Evolutionary conservation across 1,140 invertebrate genomes (phyloP).

Genomic region (Cydia amplana): DNA sequence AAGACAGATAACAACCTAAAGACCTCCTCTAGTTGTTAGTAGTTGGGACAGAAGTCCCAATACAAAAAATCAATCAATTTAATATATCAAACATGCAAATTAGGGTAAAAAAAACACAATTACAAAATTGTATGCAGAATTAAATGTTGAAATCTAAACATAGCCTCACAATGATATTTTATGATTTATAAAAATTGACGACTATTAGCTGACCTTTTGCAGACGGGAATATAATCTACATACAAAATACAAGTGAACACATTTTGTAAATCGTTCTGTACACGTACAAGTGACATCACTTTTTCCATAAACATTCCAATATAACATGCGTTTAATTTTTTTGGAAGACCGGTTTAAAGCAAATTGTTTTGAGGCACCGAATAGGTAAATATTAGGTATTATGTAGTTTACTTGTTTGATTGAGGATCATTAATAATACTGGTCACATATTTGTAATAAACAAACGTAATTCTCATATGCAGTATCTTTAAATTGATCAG

Average conservation of each 20-base stretch:
- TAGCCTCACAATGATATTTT: not conserved
- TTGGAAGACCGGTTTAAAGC: not conserved
- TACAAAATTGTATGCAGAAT: not conserved
- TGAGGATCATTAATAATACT: no score
- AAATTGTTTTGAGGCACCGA: not conserved
- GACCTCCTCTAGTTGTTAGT: no score
- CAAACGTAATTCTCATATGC: no score
- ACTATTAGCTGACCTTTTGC: constrained; percentile 9
- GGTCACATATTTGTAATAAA: no score
- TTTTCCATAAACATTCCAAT: not conserved
- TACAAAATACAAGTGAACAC: not conserved
- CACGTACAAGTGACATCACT: not conserved
- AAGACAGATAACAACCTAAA: no score
- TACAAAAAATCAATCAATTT: no score
- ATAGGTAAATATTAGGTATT: not conserved
- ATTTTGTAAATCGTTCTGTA: not conserved
- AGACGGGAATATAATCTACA: no score
- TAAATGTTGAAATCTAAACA: not conserved
- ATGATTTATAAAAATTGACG: not conserved
- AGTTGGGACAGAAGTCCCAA: no score
- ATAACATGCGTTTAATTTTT: no score
- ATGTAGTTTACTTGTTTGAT: no score
- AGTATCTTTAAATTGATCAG: not conserved
- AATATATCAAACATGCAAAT: no score
- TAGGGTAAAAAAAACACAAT: no score